Evolutionary conservation across 2,113 vertebrate genomes (phyloP).

Genomic region (Egretta garzetta): DNA sequence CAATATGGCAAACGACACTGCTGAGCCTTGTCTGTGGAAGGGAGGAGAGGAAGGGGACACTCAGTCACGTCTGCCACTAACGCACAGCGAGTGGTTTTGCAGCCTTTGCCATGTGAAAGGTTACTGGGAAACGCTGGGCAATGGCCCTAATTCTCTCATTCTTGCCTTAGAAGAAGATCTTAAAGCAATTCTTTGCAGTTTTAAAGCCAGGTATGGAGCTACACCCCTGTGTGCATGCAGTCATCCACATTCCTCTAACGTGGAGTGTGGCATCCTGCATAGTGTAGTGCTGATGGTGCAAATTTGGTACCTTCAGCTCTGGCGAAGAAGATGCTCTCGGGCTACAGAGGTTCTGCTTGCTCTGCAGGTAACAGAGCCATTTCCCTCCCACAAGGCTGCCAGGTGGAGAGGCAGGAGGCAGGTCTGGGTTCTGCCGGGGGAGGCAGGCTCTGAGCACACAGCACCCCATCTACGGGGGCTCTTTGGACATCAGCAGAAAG

Average conservation of each 20-base stretch:
- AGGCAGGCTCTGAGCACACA: not conserved
- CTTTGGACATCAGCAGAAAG: not conserved
- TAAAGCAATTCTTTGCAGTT: not conserved
- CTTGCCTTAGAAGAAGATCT: not conserved
- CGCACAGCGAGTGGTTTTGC: not conserved
- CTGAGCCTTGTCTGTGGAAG: not conserved
- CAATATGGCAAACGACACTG: not conserved
- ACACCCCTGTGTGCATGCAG: accelerated
- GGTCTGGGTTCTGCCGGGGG: not conserved
- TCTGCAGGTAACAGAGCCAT: not conserved
- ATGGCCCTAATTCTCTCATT: not conserved
- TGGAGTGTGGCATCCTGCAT: accelerated
- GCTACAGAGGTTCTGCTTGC: accelerated
- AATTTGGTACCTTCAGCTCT: not conserved
- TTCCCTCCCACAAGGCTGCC: not conserved
- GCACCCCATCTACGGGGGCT: not conserved
- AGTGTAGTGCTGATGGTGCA: accelerated
- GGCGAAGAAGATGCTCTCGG: not conserved
- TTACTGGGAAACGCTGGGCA: not conserved
- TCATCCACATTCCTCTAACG: accelerated
- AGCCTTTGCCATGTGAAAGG: not conserved
- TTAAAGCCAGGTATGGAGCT: not conserved
- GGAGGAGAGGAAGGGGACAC: not conserved
- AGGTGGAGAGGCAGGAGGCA: not conserved
- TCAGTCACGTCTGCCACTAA: not conserved